These are phyloP conservation scores for Morpho deidamia DNA, from an alignment of 2,888 invertebrate genomes.

Conservation along the genomic window DNA sequence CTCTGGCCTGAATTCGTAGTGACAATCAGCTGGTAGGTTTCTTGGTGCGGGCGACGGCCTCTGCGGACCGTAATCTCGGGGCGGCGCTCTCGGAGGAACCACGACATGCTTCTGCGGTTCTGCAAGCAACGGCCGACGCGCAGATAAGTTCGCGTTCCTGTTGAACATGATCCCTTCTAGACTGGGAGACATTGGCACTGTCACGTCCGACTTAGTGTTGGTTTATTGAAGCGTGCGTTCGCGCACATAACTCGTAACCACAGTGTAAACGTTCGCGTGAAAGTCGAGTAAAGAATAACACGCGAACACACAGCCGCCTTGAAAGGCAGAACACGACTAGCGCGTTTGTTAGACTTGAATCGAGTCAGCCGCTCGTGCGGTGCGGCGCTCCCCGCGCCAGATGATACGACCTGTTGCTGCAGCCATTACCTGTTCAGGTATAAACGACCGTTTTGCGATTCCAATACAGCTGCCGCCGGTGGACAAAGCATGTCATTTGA, in stretches of 20 bases:
- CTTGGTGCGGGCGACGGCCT: conserved; percentile 56
- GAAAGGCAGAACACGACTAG: conserved; percentile 51
- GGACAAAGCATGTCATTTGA: conserved; percentile 63
- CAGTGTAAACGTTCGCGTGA: conserved; percentile 42
- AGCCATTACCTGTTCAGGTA: conserved; percentile 68
- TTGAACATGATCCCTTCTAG: conserved; percentile 74
- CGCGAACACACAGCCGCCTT: conserved; percentile 35
- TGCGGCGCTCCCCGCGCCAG: conserved; percentile 54
- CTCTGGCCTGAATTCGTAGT: conserved; percentile 56
- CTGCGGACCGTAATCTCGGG: conserved; percentile 60
- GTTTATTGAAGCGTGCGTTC: conserved; percentile 55
- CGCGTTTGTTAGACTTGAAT: conserved; percentile 24
- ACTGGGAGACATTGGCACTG: conserved; percentile 74
- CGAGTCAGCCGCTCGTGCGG: conserved; percentile 27
- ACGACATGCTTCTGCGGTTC: conserved; percentile 69
- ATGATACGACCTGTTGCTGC: conserved; percentile 76
- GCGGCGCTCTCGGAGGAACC: conserved; percentile 65
- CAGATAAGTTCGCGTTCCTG: conserved; percentile 66
- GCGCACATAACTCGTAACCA: conserved; percentile 64
- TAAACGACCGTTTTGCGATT: conserved; percentile 57
- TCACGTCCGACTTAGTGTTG: conserved; percentile 50
- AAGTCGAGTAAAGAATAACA: conserved; percentile 36
- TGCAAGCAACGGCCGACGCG: conserved; percentile 70
- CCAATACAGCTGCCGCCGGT: conserved; percentile 58
- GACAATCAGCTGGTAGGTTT: conserved; percentile 45